Evolutionary conservation across 2,888 invertebrate species (phyloP).

Genomic region (Lasioglossum figueresi): DNA sequence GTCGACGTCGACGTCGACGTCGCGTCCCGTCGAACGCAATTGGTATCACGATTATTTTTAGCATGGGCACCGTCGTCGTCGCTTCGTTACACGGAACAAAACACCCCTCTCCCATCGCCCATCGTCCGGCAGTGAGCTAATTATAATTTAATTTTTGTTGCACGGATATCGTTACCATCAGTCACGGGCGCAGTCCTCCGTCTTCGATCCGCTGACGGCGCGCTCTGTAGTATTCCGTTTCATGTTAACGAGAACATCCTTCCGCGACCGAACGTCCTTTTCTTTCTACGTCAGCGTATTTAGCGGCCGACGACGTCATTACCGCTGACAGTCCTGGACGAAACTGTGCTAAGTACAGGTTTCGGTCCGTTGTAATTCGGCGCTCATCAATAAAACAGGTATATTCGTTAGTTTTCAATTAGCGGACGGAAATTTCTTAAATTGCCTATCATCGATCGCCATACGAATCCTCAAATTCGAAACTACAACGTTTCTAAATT

Average conservation of each 20-base stretch:
- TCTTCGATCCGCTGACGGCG: neutral
- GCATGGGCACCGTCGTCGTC: neutral
- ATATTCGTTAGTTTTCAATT: neutral
- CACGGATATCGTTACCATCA: conserved; percentile 44
- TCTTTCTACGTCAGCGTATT: neutral
- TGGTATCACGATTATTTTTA: conserved; percentile 3
- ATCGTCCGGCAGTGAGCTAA: conserved; percentile 28
- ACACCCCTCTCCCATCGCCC: conserved; percentile 1
- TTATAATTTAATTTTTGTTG: conserved; percentile 47
- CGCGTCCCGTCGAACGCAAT: neutral
- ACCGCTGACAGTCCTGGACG: conserved; percentile 8
- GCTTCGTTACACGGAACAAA: conserved; percentile 20
- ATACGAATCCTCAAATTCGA: neutral
- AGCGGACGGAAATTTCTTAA: neutral
- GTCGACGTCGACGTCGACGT: neutral
- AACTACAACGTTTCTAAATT: neutral
- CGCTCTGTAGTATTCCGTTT: conserved; percentile 15
- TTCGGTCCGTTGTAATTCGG: neutral
- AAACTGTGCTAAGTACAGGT: neutral
- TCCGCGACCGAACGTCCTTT: neutral
- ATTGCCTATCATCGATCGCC: neutral
- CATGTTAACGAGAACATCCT: conserved; percentile 13
- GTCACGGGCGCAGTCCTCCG: conserved; percentile 12
- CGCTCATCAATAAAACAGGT: neutral
- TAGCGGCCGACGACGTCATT: conserved; percentile 8